phyloP scores from a whole-genome alignment of 2,888 invertebrate genomes.

The Folsomia candida region DNA sequence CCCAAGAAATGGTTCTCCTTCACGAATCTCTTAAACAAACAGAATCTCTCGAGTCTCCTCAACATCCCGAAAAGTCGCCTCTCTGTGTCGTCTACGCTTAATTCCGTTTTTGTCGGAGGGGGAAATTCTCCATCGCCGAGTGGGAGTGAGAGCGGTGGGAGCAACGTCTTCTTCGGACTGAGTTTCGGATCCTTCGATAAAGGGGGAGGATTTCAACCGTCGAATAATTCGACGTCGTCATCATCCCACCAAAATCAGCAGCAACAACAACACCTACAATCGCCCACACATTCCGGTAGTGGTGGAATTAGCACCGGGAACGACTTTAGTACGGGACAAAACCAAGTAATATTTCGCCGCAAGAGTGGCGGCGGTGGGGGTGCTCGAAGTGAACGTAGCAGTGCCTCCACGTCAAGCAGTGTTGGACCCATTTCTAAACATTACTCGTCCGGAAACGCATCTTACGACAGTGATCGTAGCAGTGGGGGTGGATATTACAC shows the following conservation, averaged over 20 bases:
- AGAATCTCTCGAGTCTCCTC: constrained; percentile 45
- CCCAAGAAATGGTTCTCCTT: constrained; percentile 50
- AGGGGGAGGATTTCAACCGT: no score
- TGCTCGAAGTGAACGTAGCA: constrained; percentile 19
- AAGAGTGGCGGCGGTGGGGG: constrained; percentile 21
- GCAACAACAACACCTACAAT: no score
- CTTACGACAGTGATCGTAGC: constrained; percentile 36
- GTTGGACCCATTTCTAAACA: constrained; percentile 24
- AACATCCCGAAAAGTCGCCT: constrained; percentile 46
- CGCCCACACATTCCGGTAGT: no score
- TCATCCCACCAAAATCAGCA: no score
- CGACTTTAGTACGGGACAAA: constrained; percentile 2
- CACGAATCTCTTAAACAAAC: constrained; percentile 47
- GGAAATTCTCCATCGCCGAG: constrained; percentile 35
- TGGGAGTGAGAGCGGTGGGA: constrained; percentile 24
- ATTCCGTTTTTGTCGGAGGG: constrained; percentile 44
- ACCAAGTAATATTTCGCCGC: constrained; percentile 37
- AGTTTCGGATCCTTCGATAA: constrained; percentile 13
- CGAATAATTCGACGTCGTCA: no score
- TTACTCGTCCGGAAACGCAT: constrained; percentile 32
- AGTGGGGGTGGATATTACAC: constrained; percentile 39
- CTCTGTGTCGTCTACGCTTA: constrained; percentile 49
- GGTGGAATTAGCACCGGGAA: no score
- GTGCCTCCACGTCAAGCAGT: constrained; percentile 33
- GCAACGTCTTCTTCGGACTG: constrained; percentile 25